Evolutionary conservation across 2,113 vertebrate species (phyloP), one percentile per base, ranked within the genome.

Genomic region (Numenius arquata): DNA sequence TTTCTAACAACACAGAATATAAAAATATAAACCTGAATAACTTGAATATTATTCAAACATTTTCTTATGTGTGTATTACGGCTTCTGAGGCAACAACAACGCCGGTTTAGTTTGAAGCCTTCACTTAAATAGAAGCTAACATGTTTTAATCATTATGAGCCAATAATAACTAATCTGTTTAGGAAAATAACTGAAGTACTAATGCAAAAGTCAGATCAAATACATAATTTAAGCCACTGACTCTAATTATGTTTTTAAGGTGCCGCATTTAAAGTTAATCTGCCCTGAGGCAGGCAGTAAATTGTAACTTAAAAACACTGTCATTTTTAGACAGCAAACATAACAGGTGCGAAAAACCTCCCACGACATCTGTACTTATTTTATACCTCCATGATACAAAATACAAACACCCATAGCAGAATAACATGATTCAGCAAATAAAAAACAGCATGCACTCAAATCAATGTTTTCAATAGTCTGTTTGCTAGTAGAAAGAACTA

Each of bases 401-500:
- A 72, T 8, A 76, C 0, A 62, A 62, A 41, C 26, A 76, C 18
- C 12, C 36, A 15, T 0, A 55, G 52, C 4, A 76, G 36, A 78
- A 67, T 8, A 74, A 59, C n/a, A 55, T 6, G 13, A 92, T 41
- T 76, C 26, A 40, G 59, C 32, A 67, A 68, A 82, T 26, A 82
- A 85, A 85, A 93, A 1, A 2, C 53, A 94, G 61, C 38, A 92
- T 61, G 48, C 50, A 89, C 41, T 55, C 63, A 88, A 87, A 88
- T 41, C 11, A 87, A 83, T 59, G 84, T 5, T 82, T 82, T 34
- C 34, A 94, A 4, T 52, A 83, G 30, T 68, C 71, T 79, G n/a
- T 86, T 68, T 58, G 53, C 76, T 68, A 92, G 50, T 73, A 96
- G 91, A 97, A 97, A 96, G 52, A 95, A 84, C 56, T 97, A 56